These are phyloP conservation scores for Oscheius sp. DNA, from an alignment of 2,888 invertebrate species.

Conservation along the genomic window DNA sequence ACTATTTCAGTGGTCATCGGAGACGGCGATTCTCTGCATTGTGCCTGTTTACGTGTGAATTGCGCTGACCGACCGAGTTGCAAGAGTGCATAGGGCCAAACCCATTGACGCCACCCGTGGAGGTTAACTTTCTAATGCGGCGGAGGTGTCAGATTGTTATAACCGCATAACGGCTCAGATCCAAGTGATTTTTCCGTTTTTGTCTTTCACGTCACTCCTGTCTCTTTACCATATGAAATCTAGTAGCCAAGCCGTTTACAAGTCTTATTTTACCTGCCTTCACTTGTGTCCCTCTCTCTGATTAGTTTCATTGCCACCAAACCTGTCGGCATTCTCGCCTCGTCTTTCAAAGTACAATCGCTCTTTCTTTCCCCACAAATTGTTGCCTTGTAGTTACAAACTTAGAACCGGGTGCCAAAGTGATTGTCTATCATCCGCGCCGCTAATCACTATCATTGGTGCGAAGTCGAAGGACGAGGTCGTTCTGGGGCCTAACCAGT, in stretches of 20 bases:
- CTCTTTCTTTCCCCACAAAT: too few species aligned
- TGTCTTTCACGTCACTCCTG: too few species aligned
- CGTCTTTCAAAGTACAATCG: too few species aligned
- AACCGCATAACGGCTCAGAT: too few species aligned
- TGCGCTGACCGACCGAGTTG: constrained; percentile 38
- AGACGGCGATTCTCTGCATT: constrained; percentile 28
- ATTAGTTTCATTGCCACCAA: too few species aligned
- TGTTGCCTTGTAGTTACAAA: too few species aligned
- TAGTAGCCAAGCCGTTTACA: too few species aligned
- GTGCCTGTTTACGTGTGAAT: constrained; percentile 36
- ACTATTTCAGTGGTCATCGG: constrained; percentile 16
- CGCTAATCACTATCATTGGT: constrained; percentile 34
- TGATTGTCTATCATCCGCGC: constrained; percentile 29
- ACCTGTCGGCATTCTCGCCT: too few species aligned
- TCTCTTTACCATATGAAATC: too few species aligned
- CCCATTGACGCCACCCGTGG: constrained; percentile 34
- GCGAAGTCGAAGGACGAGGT: constrained; percentile 8
- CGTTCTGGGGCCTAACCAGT: constrained; percentile 27
- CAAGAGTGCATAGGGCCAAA: constrained; percentile 26
- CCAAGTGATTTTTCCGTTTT: too few species aligned
- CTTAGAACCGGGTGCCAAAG: constrained; percentile 23
- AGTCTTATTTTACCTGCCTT: too few species aligned
- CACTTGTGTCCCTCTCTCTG: too few species aligned
- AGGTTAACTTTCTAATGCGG: constrained; percentile 33
- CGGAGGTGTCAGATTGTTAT: constrained; percentile 9